These are phyloP conservation scores for Apostichopus japonicus DNA, from an alignment of 35 echinoderm and acorn worm species.

Conservation along the genomic window DNA sequence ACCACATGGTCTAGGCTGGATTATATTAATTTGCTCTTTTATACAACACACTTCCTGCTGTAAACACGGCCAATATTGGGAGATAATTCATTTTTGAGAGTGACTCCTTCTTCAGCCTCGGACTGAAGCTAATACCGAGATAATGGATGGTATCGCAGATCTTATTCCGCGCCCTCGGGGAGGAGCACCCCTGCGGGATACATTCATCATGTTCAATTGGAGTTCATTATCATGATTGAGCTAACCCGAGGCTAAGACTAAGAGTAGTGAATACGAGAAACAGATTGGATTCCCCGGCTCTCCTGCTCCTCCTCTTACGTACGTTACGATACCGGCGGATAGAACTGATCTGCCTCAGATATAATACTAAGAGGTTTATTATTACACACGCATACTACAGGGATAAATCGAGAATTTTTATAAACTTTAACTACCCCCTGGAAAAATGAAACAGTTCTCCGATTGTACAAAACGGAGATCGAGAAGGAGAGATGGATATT, in stretches of 20 bases:
- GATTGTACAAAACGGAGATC: not conserved
- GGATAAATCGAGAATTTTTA: not conserved
- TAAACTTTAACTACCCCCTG: not conserved
- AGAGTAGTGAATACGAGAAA: too few species aligned
- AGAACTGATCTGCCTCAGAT: not conserved
- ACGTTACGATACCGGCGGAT: not conserved
- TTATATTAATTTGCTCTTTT: constrained; percentile 18
- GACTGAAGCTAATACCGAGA: constrained; percentile 25
- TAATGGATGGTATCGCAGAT: constrained; percentile 47
- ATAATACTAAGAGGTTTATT: not conserved
- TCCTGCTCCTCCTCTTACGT: not conserved
- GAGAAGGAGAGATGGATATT: not conserved
- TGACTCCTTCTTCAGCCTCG: constrained; percentile 9
- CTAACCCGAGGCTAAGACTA: constrained; percentile 5
- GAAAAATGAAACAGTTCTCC: not conserved
- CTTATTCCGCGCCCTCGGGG: constrained; percentile 24
- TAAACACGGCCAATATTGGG: constrained; percentile 27
- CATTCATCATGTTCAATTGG: constrained; percentile 48
- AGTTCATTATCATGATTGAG: constrained; percentile 46
- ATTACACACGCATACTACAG: not conserved
- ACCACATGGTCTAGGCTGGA: not conserved
- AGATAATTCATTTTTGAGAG: constrained; percentile 42
- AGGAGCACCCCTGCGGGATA: not conserved
- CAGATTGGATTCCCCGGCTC: not conserved
- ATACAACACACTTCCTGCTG: constrained; percentile 30